These are phyloP conservation scores for Callopanchax toddi DNA, from an alignment of 2,113 vertebrate genomes.

Conservation along the genomic window DNA sequence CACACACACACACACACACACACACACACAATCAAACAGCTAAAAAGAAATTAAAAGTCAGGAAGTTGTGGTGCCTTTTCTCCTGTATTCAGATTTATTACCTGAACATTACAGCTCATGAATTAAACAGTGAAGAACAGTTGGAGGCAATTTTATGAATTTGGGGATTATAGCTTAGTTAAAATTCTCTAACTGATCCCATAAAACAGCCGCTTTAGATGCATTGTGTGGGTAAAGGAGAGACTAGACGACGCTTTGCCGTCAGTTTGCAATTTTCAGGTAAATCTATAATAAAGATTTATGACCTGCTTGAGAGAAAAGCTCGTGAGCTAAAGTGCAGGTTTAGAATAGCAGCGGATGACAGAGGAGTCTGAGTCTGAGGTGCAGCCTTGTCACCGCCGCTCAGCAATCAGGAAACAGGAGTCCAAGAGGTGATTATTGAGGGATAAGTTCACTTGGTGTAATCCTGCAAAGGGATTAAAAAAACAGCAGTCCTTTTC, in stretches of 20 bases:
- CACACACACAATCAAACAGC: too few species aligned
- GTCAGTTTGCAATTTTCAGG: constrained; percentile 56
- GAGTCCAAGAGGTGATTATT: constrained; percentile 30
- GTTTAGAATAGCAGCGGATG: constrained; percentile 42
- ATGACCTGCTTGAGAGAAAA: constrained; percentile 56
- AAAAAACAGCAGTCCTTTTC: constrained; percentile 11
- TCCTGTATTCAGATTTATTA: constrained; percentile 55
- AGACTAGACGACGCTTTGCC: constrained; percentile 28
- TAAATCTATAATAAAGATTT: constrained; percentile 69
- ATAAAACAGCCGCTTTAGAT: constrained; percentile 68
- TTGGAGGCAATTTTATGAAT: constrained; percentile 67
- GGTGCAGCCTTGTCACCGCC: constrained; percentile 18
- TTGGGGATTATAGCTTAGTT: constrained; percentile 64
- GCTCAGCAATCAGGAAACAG: constrained; percentile 2
- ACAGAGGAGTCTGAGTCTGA: constrained; percentile 17
- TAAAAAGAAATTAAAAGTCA: accelerated
- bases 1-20: constrained; percentile 10
- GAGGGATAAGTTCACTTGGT: constrained; percentile 1
- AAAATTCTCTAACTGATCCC: constrained; percentile 62
- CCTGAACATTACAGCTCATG: constrained; percentile 62
- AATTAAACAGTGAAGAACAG: constrained; percentile 68
- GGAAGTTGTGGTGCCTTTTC: constrained; percentile 8
- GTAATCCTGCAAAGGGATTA: constrained; percentile 46
- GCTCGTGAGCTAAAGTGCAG: constrained; percentile 32
- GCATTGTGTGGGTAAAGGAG: constrained; percentile 25